Percentiles rank a stretch among this genome's conserved stretches.
These are phyloP conservation scores for Centropus bengalensis DNA, from an alignment of 2,113 vertebrate genomes.

Conservation along the genomic window DNA sequence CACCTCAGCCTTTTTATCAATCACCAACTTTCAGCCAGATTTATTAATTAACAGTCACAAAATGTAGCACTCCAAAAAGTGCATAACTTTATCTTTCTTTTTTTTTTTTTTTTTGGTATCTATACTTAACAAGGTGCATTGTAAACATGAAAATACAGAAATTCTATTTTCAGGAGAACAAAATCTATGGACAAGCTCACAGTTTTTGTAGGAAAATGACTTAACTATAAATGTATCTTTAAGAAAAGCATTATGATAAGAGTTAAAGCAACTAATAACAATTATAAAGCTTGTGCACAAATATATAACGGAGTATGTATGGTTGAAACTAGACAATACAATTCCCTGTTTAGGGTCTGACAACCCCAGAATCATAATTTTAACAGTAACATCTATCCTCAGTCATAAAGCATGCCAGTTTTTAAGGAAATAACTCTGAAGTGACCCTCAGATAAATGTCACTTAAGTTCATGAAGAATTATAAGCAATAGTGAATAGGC, in stretches of 20 bases:
- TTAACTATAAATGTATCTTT: not conserved
- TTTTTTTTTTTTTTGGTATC: not conserved
- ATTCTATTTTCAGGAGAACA: not conserved
- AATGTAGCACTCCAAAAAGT: not conserved
- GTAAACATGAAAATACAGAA: not conserved
- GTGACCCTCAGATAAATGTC: not conserved
- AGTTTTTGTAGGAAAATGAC: not conserved
- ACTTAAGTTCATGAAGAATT: not conserved
- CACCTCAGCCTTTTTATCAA: not conserved
- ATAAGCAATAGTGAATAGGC: not conserved
- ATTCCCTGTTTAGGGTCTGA: not conserved
- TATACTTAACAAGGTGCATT: not conserved
- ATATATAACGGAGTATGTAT: not conserved
- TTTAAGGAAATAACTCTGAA: not conserved
- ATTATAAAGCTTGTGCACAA: not conserved
- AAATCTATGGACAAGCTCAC: not conserved
- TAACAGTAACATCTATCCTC: not conserved
- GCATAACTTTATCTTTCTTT: not conserved
- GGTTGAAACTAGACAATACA: fast-evolving
- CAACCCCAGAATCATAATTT: not conserved
- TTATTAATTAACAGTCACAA: not conserved
- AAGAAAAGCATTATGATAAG: not conserved
- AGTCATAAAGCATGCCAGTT: not conserved
- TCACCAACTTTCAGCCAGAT: not conserved
- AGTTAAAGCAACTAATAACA: not conserved